Evolutionary conservation across 2,797 vertebrate species (phyloP), one percentile per base, ranked within the genome.

Genomic region (Caiman crocodilus): DNA sequence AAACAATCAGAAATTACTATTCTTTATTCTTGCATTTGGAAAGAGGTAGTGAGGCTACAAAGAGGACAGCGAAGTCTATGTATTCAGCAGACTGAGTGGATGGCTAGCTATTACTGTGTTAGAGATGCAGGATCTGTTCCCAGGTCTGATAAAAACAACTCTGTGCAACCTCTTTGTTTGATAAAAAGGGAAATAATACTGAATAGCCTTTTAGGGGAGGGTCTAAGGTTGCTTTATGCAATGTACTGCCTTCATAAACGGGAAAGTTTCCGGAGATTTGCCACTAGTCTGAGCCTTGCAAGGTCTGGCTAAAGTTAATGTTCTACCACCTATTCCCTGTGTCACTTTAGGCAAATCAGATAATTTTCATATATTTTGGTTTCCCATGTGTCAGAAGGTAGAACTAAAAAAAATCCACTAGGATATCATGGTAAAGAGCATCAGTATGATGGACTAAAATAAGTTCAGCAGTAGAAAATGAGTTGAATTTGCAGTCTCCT

Each of bases 41-140:
- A 79, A 30, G 10, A 12, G 12, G 0, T 21, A 0, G 7, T 67
- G 21, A 50, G 6, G 67, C 7, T 79, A 20, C 7, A 13, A n/a
- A 26, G 2, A 60, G 25, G 60, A 58, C 16, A 18, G 26, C n/a
- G 8, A 1, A 69, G 9, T 3, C 10, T 7, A 2, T 35, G 12
- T 74, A 1, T 57, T 35, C 7, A 25, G 1, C 61, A 32, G 73
- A 20, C 42, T 86, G 64, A 0, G 0, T 76, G 79, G 25, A 17
- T 57, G 26, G 3, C 61, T 73, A 63, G 61, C 28, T 25, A 65
- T n/a, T 65, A 5, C 30, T 84, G 59, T 10, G 30, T 60, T 6
- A 35, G 57, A 50, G n/a, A 14, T 84, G 25, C 78, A 58, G 60
- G 28, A 30, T 90, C 75, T 30, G 0, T 92, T 94, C 42, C 57